Conservation (phyloP, 2,113 vertebrate genomes). For the Sprattus sprattus region DNA sequence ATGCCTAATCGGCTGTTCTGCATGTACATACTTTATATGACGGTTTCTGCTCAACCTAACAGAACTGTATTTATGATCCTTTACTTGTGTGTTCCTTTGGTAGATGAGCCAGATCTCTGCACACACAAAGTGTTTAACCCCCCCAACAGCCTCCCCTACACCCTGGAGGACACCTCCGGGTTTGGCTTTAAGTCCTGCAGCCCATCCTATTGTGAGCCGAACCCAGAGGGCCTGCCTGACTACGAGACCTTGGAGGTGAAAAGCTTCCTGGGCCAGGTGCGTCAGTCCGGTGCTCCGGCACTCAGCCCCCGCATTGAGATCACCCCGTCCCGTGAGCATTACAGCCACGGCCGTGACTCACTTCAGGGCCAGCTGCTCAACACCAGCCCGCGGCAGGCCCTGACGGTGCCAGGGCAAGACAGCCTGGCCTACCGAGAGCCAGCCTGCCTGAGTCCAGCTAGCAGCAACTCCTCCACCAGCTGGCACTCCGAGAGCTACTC, state of each 20-base stretch:
- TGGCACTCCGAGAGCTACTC: constrained; percentile 95
- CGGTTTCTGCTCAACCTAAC: constrained; percentile 5
- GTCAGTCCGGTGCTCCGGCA: constrained; percentile 73
- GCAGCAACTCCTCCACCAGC: constrained; percentile 97
- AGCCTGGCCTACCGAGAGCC: constrained; percentile 85
- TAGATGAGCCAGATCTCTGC: constrained; percentile 87
- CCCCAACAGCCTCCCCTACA: constrained; percentile 80
- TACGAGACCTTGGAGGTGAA: constrained; percentile 84
- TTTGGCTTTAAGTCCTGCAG: constrained; percentile 87
- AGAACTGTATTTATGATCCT: background rate
- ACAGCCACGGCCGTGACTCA: constrained; percentile 83
- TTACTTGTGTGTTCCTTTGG: constrained; percentile 16
- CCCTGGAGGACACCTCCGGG: constrained; percentile 79
- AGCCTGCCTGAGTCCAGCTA: constrained; percentile 95
- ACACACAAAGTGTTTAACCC: constrained; percentile 85
- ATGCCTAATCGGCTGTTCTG: background rate
- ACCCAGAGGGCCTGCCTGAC: constrained; percentile 76
- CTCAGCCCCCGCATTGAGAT: constrained; percentile 96
- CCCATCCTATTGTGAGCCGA: constrained; percentile 72
- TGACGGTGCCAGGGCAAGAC: constrained; percentile 92
- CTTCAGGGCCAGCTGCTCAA: constrained; percentile 84
- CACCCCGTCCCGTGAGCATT: constrained; percentile 94
- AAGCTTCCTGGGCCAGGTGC: constrained; percentile 78
- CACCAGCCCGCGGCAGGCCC: constrained; percentile 84
- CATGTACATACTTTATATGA: background rate